Percentiles rank a stretch among this genome's conserved stretches.
These are phyloP conservation scores for Styela clava DNA, from an alignment of 23 tunicate species.

Conservation along the genomic window DNA sequence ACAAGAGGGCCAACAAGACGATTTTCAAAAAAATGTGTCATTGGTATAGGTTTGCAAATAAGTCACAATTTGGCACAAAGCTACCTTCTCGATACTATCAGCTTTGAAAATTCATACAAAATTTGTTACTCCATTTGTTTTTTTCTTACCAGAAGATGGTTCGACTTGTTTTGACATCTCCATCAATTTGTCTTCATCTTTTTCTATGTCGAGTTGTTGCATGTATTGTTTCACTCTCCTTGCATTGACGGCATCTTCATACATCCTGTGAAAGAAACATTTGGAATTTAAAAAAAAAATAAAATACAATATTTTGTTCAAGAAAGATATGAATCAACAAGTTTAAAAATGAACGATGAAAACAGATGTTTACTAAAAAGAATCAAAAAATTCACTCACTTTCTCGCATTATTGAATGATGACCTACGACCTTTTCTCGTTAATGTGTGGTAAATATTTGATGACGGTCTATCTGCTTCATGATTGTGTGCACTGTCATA, in stretches of 20 bases:
- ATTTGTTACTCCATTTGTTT: no score
- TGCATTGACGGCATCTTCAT: conserved; percentile 87
- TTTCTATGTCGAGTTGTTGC: conserved; percentile 51
- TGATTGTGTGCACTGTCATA: conserved; percentile 54
- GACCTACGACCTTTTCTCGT: conserved; percentile 69
- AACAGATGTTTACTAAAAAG: no score
- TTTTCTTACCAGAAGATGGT: conserved; percentile 66
- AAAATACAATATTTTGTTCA: no score
- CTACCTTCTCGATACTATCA: no score
- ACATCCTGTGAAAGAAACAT: conserved; percentile 32
- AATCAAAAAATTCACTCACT: no score
- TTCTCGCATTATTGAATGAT: conserved; percentile 71
- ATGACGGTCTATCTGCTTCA: conserved; percentile 39
- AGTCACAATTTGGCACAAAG: no score
- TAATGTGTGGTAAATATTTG: conserved; percentile 65
- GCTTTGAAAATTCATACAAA: no score
- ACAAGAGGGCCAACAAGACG: no score
- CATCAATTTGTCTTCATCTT: conserved; percentile 84
- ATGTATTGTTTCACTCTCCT: conserved; percentile 88
- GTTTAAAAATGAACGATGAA: no score
- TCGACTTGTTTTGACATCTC: conserved; percentile 82
- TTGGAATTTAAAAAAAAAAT: background rate
- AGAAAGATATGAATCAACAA: no score
- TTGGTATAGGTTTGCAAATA: no score
- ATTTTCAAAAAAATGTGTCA: no score